A percentile compares a stretch with the other conserved stretches of the same genome.
Conservation (phyloP, 2,113 vertebrate species). For the Cephalopholis sonnerati region DNA sequence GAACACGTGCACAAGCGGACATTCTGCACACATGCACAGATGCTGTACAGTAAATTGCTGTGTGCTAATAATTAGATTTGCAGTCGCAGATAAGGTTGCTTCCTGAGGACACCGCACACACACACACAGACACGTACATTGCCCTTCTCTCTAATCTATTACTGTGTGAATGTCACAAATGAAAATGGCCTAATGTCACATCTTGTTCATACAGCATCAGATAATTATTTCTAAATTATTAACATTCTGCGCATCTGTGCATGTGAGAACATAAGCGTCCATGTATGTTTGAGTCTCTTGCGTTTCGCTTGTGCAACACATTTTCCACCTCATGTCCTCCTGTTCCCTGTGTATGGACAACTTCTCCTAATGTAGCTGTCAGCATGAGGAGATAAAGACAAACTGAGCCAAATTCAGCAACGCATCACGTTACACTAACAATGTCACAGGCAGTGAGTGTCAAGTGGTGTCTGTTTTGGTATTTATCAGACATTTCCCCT, state of each 20-base stretch:
- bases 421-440: conserved; percentile 48
- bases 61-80: conserved; percentile 62
- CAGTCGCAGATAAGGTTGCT: conserved; percentile 41
- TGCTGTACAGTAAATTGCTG: conserved; percentile 48
- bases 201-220: conserved; percentile 24
- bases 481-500: conserved; percentile 31
- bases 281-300: conserved; percentile 1
- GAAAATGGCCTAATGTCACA: conserved; percentile 43
- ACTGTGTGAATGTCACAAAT: conserved; percentile 68
- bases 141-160: conserved; percentile 47
- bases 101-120: conserved; percentile 20
- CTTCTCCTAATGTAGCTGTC: conserved; percentile 47
- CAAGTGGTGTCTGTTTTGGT: conserved; percentile 19
- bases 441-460: conserved; percentile 44
- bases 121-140: conserved; percentile 35
- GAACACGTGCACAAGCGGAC: conserved; percentile 24
- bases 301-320: conserved; percentile 20
- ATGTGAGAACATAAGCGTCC: neutral
- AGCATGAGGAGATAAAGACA: conserved; percentile 53
- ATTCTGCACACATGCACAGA: conserved; percentile 23
- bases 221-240: conserved; percentile 19
- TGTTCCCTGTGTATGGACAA: conserved; percentile 10
- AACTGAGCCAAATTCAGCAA: conserved; percentile 51
- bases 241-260: no score
- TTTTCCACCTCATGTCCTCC: conserved; percentile 29